These are phyloP conservation scores for Orgyia antiqua DNA, from an alignment of 2,888 invertebrate genomes.

Conservation along the genomic window DNA sequence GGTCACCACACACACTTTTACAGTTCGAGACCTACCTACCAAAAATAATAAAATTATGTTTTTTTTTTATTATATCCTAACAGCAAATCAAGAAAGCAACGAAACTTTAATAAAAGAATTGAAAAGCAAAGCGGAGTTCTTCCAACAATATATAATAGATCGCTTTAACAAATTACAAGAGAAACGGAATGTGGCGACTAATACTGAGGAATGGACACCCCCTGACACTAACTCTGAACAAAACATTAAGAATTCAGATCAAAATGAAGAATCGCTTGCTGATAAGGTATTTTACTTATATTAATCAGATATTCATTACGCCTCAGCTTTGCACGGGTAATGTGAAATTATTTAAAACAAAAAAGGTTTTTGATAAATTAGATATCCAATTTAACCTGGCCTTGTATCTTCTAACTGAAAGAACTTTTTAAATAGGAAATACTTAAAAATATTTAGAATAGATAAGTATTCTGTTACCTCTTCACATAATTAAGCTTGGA, in stretches of 20 bases:
- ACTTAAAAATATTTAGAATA: too few species aligned
- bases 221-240: constrained; percentile 26
- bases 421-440: too few species aligned
- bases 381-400: too few species aligned
- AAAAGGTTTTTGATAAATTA: too few species aligned
- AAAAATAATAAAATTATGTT: not conserved
- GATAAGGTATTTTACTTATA: constrained; percentile 50
- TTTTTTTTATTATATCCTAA: constrained; percentile 6
- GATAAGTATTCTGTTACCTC: too few species aligned
- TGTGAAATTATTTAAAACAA: too few species aligned
- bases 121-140: constrained; percentile 80
- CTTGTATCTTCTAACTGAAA: too few species aligned
- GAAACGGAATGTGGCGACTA: constrained; percentile 48
- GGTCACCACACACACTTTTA: too few species aligned
- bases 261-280: constrained; percentile 47
- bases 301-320: too few species aligned
- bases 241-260: constrained; percentile 47
- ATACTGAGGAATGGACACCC: constrained; percentile 37
- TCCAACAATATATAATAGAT: constrained; percentile 80
- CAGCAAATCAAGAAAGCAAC: constrained; percentile 76
- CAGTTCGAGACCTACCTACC: too few species aligned
- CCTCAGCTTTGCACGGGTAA: too few species aligned
- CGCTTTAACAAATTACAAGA: constrained; percentile 62
- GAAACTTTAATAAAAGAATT: constrained; percentile 77
- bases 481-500: too few species aligned